These are phyloP conservation scores for Danio choprae DNA, from an alignment of 2,797 vertebrate species.

Conservation along the genomic window DNA sequence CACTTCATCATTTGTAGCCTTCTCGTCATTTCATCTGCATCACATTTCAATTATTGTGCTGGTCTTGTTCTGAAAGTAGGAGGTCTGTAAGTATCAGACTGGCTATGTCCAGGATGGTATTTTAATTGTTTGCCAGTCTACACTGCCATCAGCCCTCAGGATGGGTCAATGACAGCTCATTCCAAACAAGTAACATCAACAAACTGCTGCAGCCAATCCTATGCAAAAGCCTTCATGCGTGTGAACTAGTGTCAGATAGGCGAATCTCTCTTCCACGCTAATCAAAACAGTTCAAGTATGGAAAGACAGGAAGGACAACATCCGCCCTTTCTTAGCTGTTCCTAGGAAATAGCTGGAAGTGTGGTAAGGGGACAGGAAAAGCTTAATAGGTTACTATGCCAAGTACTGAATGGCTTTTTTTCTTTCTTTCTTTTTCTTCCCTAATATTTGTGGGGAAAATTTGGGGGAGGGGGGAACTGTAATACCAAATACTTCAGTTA, in stretches of 20 bases:
- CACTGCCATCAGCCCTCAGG: slow-evolving; percentile 51
- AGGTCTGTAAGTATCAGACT: not conserved
- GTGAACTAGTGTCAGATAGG: slow-evolving; percentile 36
- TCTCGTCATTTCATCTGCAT: slow-evolving; percentile 17
- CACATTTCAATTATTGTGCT: not conserved
- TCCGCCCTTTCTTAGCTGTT: slow-evolving; percentile 17
- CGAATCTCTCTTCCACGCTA: slow-evolving; percentile 31
- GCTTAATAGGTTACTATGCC: not conserved
- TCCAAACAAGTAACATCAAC: slow-evolving; percentile 35
- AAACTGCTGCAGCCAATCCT: slow-evolving; percentile 57
- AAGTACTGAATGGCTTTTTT: not conserved
- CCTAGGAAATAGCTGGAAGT: not conserved
- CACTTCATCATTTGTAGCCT: slow-evolving; percentile 10
- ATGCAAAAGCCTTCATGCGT: slow-evolving; percentile 61
- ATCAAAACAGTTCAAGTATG: slow-evolving; percentile 14
- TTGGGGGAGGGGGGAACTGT: not conserved
- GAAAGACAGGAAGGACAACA: slow-evolving; percentile 34
- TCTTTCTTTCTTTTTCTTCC: not conserved
- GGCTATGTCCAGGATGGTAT: slow-evolving; percentile 36
- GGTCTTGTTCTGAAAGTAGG: not conserved
- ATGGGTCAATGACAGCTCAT: slow-evolving; percentile 36
- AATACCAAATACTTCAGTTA: slow-evolving; percentile 31
- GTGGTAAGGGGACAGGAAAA: not conserved
- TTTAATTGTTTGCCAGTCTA: slow-evolving; percentile 19
- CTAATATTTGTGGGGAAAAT: not conserved